Evolutionary conservation across 1,140 invertebrate genomes (phyloP), one percentile per base, ranked within the genome.

Genomic region (Drosophila ficusphila): DNA sequence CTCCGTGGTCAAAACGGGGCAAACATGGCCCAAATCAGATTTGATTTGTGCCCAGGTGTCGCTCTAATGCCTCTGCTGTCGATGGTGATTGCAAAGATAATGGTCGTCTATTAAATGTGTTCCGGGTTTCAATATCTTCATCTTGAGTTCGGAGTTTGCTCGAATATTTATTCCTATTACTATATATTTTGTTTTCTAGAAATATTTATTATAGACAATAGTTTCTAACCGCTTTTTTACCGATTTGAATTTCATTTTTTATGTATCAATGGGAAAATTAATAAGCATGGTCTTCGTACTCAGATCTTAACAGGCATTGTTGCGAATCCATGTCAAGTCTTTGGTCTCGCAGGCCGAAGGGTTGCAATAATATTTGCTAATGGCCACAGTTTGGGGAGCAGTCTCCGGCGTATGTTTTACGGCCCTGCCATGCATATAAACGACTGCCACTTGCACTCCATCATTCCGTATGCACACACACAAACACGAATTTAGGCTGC

Each of bases 291-390:
- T n/a, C n/a, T n/a, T n/a, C n/a, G n/a, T n/a, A 23, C 12, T 23
- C 19, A 42, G 5, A 21, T 44, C n/a, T 14, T 5, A 44, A 44
- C 14, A 27, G 42, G 4, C 4, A 12, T 14, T 9, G n/a, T 27
- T 14, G 23, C 25, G 4, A 14, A 1, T 5, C 12, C 7, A 0
- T 25, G 7, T 25, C 8, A 41, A 53, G 27, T 48, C 38, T 23
- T 33, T 6, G 46, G 34, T 23, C 41, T 46, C 46, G 18, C 42
- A 23, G 53, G 54, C 25, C 27, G 34, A 54, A 58, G 62, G 58
- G 53, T 41, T 58, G 72, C 48, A 61, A 73, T 65, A 76, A 76
- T 81, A 79, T 85, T 85, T 81, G 76, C 76, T 85, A 85, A 85
- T 85, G 81, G 79, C 58, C 75, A 46, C 42, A 54, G 39, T 62